Evolutionary conservation across 37 sponge, comb jelly and placozoan species (phyloP).

Genomic region (Theonella swinhoei): DNA sequence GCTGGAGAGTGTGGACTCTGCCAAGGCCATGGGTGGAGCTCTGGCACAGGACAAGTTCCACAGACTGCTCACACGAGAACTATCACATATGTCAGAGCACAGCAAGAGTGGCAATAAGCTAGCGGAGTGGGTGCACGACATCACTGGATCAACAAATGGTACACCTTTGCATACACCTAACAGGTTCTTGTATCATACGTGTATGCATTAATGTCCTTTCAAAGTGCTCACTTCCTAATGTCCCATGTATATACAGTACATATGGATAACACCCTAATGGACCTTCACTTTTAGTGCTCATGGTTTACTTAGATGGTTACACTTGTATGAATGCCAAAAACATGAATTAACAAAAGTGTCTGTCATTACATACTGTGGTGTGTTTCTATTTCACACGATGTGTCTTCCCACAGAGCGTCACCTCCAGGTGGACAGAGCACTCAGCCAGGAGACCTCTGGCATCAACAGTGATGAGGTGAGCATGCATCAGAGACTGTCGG

Average conservation of each 20-base stretch:
- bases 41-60: slow-evolving; percentile 91
- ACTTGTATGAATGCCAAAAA: too few species aligned
- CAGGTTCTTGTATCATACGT: too few species aligned
- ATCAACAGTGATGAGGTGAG: not conserved
- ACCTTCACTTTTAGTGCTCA: too few species aligned
- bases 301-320: too few species aligned
- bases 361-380: too few species aligned
- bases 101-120: slow-evolving; percentile 64
- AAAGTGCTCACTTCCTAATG: too few species aligned
- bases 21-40: slow-evolving; percentile 74
- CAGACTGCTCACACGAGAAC: slow-evolving; percentile 56
- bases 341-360: too few species aligned
- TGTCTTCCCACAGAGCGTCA: not conserved
- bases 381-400: not conserved
- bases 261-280: too few species aligned
- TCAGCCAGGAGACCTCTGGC: not conserved
- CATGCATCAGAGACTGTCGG: not conserved
- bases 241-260: too few species aligned
- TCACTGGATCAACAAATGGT: slow-evolving; percentile 15
- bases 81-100: slow-evolving; percentile 70
- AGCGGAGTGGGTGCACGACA: slow-evolving; percentile 69
- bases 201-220: too few species aligned
- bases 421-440: slow-evolving; percentile 1
- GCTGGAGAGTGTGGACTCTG: slow-evolving; percentile 82
- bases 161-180: too few species aligned